These are phyloP conservation scores for Carcina quercana DNA, from an alignment of 2,888 invertebrate species.

Conservation along the genomic window DNA sequence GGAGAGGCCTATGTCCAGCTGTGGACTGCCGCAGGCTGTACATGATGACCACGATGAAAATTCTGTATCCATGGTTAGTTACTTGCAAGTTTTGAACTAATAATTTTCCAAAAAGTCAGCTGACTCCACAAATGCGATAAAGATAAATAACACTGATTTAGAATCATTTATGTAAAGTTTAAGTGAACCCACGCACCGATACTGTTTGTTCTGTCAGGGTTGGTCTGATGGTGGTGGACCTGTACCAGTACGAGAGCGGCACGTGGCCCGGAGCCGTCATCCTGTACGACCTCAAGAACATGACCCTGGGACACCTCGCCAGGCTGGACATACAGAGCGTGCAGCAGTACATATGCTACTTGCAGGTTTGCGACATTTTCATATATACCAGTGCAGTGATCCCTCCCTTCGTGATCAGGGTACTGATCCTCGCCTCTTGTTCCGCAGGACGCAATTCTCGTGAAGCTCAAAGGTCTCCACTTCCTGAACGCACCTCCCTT, in stretches of 20 bases:
- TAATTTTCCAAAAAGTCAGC: too few species aligned
- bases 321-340: conserved; percentile 74
- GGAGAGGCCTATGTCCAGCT: too few species aligned
- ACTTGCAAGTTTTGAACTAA: too few species aligned
- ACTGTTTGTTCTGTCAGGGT: too few species aligned
- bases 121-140: too few species aligned
- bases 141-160: too few species aligned
- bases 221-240: conserved; percentile 68
- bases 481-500: conserved; percentile 79
- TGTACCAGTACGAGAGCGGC: conserved; percentile 46
- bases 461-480: conserved; percentile 76
- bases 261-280: conserved; percentile 62
- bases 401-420: neutral
- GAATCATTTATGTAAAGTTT: too few species aligned
- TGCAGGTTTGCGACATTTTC: conserved; percentile 56
- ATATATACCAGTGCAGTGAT: neutral
- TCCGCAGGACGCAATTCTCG: conserved; percentile 74
- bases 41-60: too few species aligned
- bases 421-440: neutral
- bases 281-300: conserved; percentile 74
- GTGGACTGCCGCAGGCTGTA: too few species aligned
- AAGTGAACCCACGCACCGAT: too few species aligned
- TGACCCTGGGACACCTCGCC: conserved; percentile 75
- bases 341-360: conserved; percentile 77
- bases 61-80: too few species aligned